Conservation (phyloP, 2,797 vertebrate species). For the Tapera naevia region DNA sequence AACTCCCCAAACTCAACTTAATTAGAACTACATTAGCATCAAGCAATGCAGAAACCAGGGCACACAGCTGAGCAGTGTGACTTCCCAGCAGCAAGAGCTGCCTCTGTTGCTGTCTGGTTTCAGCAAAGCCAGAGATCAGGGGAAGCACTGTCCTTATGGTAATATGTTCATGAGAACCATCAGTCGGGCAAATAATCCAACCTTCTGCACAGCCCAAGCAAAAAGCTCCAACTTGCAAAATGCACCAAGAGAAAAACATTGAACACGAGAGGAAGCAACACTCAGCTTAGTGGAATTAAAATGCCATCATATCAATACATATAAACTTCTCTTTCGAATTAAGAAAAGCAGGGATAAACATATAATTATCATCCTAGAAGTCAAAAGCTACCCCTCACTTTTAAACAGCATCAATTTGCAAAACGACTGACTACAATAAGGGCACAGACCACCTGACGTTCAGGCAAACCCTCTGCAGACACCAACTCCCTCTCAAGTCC, state of each 20-base stretch:
- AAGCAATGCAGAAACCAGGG: neutral
- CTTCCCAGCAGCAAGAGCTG: neutral
- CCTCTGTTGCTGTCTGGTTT: neutral
- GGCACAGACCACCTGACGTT: neutral
- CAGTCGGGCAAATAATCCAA: neutral
- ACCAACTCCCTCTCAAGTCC: neutral
- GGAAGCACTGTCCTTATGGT: neutral
- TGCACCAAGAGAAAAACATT: neutral
- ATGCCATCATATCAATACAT: neutral
- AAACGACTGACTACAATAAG: neutral
- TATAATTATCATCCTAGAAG: neutral
- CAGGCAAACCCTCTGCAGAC: neutral
- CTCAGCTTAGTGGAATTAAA: neutral
- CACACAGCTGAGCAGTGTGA: neutral
- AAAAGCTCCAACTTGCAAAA: neutral
- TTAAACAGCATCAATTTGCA: neutral
- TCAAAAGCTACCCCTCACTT: neutral
- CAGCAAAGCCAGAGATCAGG: neutral
- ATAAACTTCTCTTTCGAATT: neutral
- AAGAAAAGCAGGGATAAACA: neutral
- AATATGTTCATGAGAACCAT: rapidly evolving
- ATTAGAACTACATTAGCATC: neutral
- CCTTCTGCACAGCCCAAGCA: neutral
- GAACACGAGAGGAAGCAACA: neutral
- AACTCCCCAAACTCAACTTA: neutral